Evolutionary conservation across 2,797 vertebrate species (phyloP).

Genomic region (Periparus ater): DNA sequence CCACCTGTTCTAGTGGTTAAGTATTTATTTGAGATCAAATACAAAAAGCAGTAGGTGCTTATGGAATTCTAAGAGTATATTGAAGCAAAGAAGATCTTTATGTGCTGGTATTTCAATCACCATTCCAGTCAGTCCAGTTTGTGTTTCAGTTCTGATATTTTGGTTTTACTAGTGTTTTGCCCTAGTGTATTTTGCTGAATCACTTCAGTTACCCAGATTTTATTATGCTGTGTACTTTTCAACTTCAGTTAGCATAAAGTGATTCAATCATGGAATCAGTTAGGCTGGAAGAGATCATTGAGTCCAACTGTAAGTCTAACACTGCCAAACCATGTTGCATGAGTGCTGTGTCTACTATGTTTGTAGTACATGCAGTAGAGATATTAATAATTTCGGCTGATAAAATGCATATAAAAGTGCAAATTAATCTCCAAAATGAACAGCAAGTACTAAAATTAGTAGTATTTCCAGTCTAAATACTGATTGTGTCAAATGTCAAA

Average conservation of each 20-base stretch:
- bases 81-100: not conserved
- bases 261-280: not conserved
- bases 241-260: not conserved
- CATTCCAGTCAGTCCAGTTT: not conserved
- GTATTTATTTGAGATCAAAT: not conserved
- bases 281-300: not conserved
- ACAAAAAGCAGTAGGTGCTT: fast-evolving
- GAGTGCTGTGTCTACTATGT: fast-evolving
- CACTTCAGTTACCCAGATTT: not conserved
- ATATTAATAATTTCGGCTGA: not conserved
- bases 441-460: not conserved
- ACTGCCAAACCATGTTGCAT: not conserved
- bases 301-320: not conserved
- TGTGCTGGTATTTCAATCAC: not conserved
- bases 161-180: not conserved
- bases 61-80: not conserved
- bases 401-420: not conserved
- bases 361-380: fast-evolving
- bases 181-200: not conserved
- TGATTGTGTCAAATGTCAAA: not conserved
- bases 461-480: not conserved
- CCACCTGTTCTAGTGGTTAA: not conserved
- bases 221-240: not conserved
- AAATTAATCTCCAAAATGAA: not conserved
- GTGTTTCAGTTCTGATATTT: not conserved